A percentile compares a stretch with the other conserved stretches of the same genome.
Conservation (phyloP, 2,113 vertebrate genomes). For the Oryctolagus cuniculus region mOryCun1.1 NC_091432.1:65962501-65963000, state of each 20-base stretch:
- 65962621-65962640: slow-evolving; percentile 1
- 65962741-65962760: not conserved
- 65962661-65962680: not conserved
- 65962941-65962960: too few species aligned
- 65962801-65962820: not conserved
- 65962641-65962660: not conserved
- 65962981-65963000: too few species aligned
- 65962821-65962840: not conserved
- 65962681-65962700: not conserved
- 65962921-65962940: too few species aligned
- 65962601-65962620: slow-evolving; percentile 21
- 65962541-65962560: not conserved
- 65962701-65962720: not conserved
- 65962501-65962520: not conserved
- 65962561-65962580: not conserved
- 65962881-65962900: too few species aligned
- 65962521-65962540: not conserved
- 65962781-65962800: not conserved
- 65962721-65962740: slow-evolving; percentile 11
- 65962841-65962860: too few species aligned
- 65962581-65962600: slow-evolving; percentile 2
- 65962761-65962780: not conserved
- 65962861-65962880: too few species aligned
- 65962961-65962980: too few species aligned
- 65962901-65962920: too few species aligned